Evolutionary conservation across 2,888 invertebrate species (phyloP), one percentile per base, ranked within the genome.

Genomic region (Alloplasta piceator): DNA sequence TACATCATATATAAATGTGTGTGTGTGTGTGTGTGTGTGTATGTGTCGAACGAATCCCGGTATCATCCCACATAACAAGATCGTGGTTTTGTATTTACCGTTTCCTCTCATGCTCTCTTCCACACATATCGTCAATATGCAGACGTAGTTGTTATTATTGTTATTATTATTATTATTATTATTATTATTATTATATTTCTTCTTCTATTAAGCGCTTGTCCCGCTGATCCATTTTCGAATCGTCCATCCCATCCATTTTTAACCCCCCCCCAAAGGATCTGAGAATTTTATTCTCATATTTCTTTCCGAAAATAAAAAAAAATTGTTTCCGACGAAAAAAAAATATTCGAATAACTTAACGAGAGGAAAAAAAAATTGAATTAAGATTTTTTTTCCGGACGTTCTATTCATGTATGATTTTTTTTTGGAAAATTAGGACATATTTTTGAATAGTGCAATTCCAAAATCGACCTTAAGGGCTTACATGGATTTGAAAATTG

Each of bases 181-280:
- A 9, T 14, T 48, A 50, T 36, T 48, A 48, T 36, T 64, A n/a
- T 48, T 48, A 46, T 46, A 46, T 50, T 7, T 41, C n/a, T n/a
- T n/a, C n/a, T n/a, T n/a, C n/a, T 7, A 46, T 14, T n/a, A 46
- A 63, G 63, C 41, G n/a, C n/a, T n/a, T n/a, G 55, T 70, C 48
- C 63, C 16, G 48, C 55, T 64, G 70, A 77, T 64, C 64, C 63
- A 77, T 48, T 74, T 73, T 56, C n/a, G 46, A 70, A 63, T 63
- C 63, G 63, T 64, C 64, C 48, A 66, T 66, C 64, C 41, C 14
- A 50, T 76, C 56, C 38, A 55, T 16, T 46, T 50, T 41, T 48
- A 6, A 36, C 50, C 38, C 9, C 14, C 9, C 6, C 5, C 14
- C 50, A 12, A 1, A 2, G 12, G 7, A 12, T 14, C 39, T 41